Conservation (phyloP, 2,888 invertebrate species). For the Cryptus armator region DNA sequence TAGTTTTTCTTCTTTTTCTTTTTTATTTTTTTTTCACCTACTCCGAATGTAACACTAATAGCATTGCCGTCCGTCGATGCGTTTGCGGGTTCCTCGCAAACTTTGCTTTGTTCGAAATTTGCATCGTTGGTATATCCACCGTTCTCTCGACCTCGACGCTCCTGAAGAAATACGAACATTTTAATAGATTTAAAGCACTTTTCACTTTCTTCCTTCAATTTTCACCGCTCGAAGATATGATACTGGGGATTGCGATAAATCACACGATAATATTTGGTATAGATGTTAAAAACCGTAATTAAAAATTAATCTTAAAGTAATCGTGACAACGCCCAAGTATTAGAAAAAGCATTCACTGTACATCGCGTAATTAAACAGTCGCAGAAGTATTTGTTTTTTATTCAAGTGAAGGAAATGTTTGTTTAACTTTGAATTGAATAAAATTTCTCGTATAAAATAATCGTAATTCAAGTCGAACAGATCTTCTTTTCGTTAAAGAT, state of each 20-base stretch:
- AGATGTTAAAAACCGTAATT: too few relatives aligned
- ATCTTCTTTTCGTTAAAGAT: neutral
- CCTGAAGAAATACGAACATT: constrained; percentile 39
- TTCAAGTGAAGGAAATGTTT: neutral
- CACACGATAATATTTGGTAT: too few relatives aligned
- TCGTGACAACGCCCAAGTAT: too few relatives aligned
- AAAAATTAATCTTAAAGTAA: too few relatives aligned
- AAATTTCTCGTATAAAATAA: too few relatives aligned
- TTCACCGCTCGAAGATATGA: too few relatives aligned
- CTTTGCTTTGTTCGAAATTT: constrained; percentile 17
- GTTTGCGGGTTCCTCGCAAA: constrained; percentile 3
- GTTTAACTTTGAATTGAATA: too few relatives aligned
- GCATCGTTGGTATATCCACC: constrained; percentile 47
- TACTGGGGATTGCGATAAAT: too few relatives aligned
- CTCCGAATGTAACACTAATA: constrained; percentile 8
- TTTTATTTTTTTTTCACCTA: constrained; percentile 11
- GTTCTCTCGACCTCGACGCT: constrained; percentile 37
- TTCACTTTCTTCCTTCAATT: neutral
- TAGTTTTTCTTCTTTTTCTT: neutral
- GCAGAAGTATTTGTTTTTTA: neutral
- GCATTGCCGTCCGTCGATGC: constrained; percentile 15
- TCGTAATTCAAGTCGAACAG: neutral
- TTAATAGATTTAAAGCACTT: neutral
- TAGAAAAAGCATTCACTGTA: too few relatives aligned
- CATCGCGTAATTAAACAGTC: neutral